phyloP scores from a whole-genome alignment of 35 echinoderm and acorn worm species.

The Heliocidaris erythrogramma region DNA sequence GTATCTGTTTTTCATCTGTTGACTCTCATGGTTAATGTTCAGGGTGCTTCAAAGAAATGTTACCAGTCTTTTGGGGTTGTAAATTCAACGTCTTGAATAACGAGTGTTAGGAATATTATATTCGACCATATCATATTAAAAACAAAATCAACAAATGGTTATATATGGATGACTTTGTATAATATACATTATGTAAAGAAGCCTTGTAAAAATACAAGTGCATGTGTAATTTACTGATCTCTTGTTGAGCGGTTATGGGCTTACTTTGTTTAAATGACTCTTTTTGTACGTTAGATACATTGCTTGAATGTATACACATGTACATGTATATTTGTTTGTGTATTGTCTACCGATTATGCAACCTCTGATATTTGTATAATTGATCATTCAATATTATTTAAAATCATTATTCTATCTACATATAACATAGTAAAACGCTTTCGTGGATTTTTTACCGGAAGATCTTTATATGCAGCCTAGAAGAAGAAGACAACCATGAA shows the following conservation, averaged over 20 bases:
- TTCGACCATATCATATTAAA: neutral
- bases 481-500: too few species aligned
- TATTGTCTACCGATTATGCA: too few species aligned
- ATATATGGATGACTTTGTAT: neutral
- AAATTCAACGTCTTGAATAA: neutral
- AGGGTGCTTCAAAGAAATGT: conserved; percentile 7
- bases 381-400: too few species aligned
- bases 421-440: too few species aligned
- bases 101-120: neutral
- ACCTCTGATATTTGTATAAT: too few species aligned
- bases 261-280: neutral
- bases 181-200: neutral
- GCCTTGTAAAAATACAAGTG: neutral
- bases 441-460: too few species aligned
- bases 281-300: too few species aligned
- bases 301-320: too few species aligned
- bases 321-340: too few species aligned
- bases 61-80: neutral
- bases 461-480: too few species aligned
- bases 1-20: conserved; percentile 46
- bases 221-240: neutral
- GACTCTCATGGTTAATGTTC: neutral
- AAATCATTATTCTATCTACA: too few species aligned
- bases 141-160: neutral
- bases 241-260: neutral